Base-by-base conservation (phyloP, 2,888 invertebrate genomes). In the Luperina nickerlii region DNA sequence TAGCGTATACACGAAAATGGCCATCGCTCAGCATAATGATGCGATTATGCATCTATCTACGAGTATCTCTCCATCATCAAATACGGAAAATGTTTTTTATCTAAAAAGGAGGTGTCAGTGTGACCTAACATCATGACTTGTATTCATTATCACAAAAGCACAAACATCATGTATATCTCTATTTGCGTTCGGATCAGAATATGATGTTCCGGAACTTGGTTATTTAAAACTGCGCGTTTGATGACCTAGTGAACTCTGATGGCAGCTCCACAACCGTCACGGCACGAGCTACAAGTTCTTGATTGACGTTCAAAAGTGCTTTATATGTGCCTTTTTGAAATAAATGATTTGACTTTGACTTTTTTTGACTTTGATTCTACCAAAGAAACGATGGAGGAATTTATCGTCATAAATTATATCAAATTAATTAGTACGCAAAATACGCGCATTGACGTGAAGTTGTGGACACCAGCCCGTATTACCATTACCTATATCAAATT, bases 41-140 rank as follows among this genome's bases (percentile, higher is more conserved):
- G 11, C 24, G 54, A 54, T 7, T 54, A 7, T 60, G 1, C 6
- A n/a, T 57, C 24, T 60, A n/a, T 60, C 13, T 60, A 27, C 24
- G n/a, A n/a, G 27, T 32, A 27, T 24, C 24, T 32, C 8, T 67
- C 13, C 27, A 18, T 27, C 24, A 60, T 27, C 18, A 78, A 78
- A 78, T n/a, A 63, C 51, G 42, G 51, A 70, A 63, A 54, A 54
- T 45, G 45, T 70, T 27, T 68, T 11, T 38, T 68, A 45, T 45
- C 24, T 24, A 32, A 69, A 54, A 32, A 27, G n/a, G 42, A 45
- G 11, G 20, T 70, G 54, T 54, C 11, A 18, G 27, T 27, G 71
- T 57, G 71, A 54, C 70, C 79, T 79, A 24, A 27, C 79, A 18
- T 20, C n/a, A 45, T 79, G 71, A 32, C 79, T 80, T 80, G 54